These are phyloP conservation scores for Drosophila asahinai DNA, from an alignment of 1,140 invertebrate genomes.

Conservation along the genomic window DNA sequence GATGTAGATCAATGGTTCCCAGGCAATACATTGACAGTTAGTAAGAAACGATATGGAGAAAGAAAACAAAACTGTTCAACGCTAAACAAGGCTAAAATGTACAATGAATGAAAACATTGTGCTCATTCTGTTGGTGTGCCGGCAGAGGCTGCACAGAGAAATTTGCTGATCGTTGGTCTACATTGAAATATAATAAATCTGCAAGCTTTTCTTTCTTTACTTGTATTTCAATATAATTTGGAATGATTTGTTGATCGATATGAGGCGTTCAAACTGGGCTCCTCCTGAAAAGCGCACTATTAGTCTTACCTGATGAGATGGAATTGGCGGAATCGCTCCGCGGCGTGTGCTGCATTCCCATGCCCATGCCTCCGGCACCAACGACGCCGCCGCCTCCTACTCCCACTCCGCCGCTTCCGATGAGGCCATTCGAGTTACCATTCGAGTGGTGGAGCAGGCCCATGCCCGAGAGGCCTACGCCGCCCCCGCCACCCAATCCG, in stretches of 20 bases:
- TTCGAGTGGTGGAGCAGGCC: conserved; percentile 59
- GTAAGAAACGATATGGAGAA: no score
- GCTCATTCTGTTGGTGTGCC: no score
- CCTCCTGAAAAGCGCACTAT: background rate
- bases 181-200: no score
- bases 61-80: no score
- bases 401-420: conserved; percentile 9
- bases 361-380: conserved; percentile 70
- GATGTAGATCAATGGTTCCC: no score
- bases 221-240: background rate
- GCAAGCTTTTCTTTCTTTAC: no score
- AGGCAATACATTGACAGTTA: no score
- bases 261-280: background rate
- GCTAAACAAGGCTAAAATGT: no score
- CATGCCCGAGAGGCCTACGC: conserved; percentile 37
- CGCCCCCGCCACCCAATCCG: conserved; percentile 31
- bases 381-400: conserved; percentile 10
- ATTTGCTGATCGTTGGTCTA: no score
- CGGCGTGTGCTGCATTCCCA: conserved; percentile 81
- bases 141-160: no score
- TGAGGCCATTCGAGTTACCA: conserved; percentile 61
- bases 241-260: background rate
- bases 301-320: conserved; percentile 84
- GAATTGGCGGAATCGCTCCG: conserved; percentile 84
- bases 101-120: no score